Base-by-base conservation (phyloP, 2,888 invertebrate genomes). In the Tenthredo mesomela region DNA sequence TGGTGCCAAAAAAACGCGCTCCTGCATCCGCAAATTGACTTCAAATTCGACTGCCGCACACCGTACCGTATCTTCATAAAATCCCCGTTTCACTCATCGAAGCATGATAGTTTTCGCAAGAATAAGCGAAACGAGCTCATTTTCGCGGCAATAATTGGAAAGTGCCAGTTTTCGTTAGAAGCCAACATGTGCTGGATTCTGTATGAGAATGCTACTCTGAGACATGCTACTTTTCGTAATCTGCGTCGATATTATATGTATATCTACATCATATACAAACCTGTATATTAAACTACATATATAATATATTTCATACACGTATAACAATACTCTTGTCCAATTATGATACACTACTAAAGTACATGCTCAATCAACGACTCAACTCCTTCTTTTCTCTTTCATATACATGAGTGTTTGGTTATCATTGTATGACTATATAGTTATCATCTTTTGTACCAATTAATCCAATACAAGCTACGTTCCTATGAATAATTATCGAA, bases 221-320 rank as follows among this genome's bases (percentile, higher is more conserved):
- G 37, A 37, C 37, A 37, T 37, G 37, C 37, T 37, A 37, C 37
- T 37, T 37, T 0, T 7, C 37, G 37, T 37, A 37, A 37, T 37
- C 6, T 7, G 37, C 37, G 37, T 37, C 37, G 37, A 37, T 43
- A 43, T 43, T 2, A 21, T 50, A 75, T n/a, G n/a, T n/a, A n/a
- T 86, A 75, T 75, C 10, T 47, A 50, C 29, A 58, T 58, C 65
- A 25, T 37, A 21, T n/a, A 29, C 21, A n/a, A 21, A n/a, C 61
- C 2, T 61, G 61, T 21, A 61, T 25, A 25, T 61, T 21, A n/a
- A n/a, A n/a, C 25, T 61, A 58, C 18, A 21, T 67, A 67, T 40
- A 82, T 54, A n/a, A 61, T 50, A 67, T 58, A 71, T 71, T 61
- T 25, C 85, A 85, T 85, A 84, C 75, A 37, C 29, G 78, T 86